Percentiles rank a stretch among this genome's conserved stretches.
Evolutionary conservation across 2,888 invertebrate genomes (phyloP).

Genomic region (Calameuta filiformis): DNA sequence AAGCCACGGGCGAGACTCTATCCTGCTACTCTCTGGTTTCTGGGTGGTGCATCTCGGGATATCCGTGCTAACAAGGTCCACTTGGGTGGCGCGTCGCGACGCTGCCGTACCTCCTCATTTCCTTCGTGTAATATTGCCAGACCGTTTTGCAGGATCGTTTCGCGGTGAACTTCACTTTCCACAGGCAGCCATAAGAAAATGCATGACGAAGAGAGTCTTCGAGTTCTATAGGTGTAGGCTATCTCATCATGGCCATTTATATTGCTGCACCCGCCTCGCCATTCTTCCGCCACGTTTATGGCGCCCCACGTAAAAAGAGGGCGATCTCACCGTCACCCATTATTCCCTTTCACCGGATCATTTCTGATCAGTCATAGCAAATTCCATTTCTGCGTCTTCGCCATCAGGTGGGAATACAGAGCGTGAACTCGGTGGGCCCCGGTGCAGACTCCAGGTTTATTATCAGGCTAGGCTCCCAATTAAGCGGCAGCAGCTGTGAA

Average conservation of each 20-base stretch:
- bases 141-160: constrained; percentile 38
- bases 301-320: neutral
- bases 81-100: constrained; percentile 53
- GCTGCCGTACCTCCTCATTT: constrained; percentile 45
- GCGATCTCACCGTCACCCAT: neutral
- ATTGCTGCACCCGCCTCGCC: neutral
- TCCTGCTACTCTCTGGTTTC: constrained; percentile 38
- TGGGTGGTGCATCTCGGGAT: constrained; percentile 51
- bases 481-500: constrained; percentile 74
- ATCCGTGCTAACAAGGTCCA: constrained; percentile 59
- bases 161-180: neutral
- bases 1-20: constrained; percentile 38
- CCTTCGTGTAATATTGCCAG: constrained; percentile 51
- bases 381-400: neutral
- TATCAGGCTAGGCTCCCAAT: constrained; percentile 72
- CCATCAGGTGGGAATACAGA: constrained; percentile 31
- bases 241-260: neutral
- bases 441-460: constrained; percentile 66
- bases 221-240: neutral
- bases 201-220: neutral
- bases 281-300: neutral
- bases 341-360: constrained; percentile 1
- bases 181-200: neutral
- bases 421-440: constrained; percentile 56
- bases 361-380: neutral